Base-by-base conservation (phyloP, 2,888 invertebrate species). In the Brenthis hecate region DNA sequence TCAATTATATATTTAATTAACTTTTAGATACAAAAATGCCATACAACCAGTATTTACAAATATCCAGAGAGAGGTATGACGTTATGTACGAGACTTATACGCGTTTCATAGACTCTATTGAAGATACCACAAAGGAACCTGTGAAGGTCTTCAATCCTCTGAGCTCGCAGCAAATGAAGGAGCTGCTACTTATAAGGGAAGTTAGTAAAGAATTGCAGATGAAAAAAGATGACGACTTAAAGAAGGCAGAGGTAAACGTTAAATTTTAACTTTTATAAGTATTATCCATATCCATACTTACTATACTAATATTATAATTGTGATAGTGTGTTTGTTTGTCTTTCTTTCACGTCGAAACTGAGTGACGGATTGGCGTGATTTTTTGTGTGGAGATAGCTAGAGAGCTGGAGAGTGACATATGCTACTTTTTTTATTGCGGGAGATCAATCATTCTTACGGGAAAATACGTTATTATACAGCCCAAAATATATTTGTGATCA, bases 211-310 rank as follows among this genome's bases (percentile, higher is more conserved):
- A 81, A 0, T 68, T 91, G 63, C 86, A 87, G 77, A 72, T 65
- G 63, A 89, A 90, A 72, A 90, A 89, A 48, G 81, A 84, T 0
- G 88, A 89, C 0, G 89, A 90, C 2, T 68, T 86, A 6, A 80
- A 70, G 56, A 89, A 81, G 58, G 84, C 81, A 1, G 80, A 78
- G 68, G 84, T 84, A 53, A 62, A 16, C n/a, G 14, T 8, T 16
- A 13, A 28, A 55, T 23, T 11, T 11, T 23, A 11, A 4, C 4
- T 28, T 28, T 28, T 28, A 28, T 28, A 28, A 28, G 28, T 19
- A 19, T 19, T 19, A 19, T 19, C 19, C 1, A 19, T 19, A 19
- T 19, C 19, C 19, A 19, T 19, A 19, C 19, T 19, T 19, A 19
- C 19, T 19, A 19, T 19, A 19, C 19, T 19, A 19, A 19, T 19